A percentile compares a stretch with the other conserved stretches of the same genome.
These are phyloP conservation scores for Lathamus discolor DNA, from an alignment of 2,113 vertebrate genomes.

Conservation along the genomic window DNA sequence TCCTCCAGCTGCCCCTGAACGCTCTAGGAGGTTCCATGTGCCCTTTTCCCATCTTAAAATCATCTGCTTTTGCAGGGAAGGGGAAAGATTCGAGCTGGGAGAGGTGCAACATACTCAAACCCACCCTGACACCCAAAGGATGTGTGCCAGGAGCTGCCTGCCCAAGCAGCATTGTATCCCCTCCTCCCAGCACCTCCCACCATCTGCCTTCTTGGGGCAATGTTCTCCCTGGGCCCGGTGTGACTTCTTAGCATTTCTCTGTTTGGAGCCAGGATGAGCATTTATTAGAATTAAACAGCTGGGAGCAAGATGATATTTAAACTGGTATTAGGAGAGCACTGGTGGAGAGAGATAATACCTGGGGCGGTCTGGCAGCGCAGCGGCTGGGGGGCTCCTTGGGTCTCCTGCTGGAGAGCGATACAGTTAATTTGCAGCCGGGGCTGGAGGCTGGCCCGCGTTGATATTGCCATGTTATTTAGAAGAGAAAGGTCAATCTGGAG, in stretches of 20 bases:
- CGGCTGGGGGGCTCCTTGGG: neutral
- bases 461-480: conserved; percentile 61
- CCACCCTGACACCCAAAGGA: neutral
- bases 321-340: conserved; percentile 76
- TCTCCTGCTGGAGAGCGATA: conserved; percentile 37
- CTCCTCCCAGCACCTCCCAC: neutral
- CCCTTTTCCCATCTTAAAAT: neutral
- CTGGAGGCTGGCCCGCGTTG: conserved; percentile 37
- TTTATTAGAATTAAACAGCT: conserved; percentile 80
- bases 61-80: neutral
- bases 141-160: accelerated
- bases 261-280: conserved; percentile 72
- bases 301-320: conserved; percentile 83
- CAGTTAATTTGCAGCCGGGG: conserved; percentile 47
- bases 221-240: neutral
- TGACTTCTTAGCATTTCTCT: conserved; percentile 77
- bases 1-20: accelerated
- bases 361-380: neutral
- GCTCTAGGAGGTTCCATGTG: accelerated
- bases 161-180: neutral
- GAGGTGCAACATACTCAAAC: accelerated
- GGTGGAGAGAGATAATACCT: conserved; percentile 70
- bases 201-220: neutral
- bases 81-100: neutral
- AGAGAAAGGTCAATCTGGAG: conserved; percentile 65